Evolutionary conservation across 2,797 vertebrate species (phyloP), one percentile per base, ranked within the genome.

Genomic region (Sebastes jordani): DNA sequence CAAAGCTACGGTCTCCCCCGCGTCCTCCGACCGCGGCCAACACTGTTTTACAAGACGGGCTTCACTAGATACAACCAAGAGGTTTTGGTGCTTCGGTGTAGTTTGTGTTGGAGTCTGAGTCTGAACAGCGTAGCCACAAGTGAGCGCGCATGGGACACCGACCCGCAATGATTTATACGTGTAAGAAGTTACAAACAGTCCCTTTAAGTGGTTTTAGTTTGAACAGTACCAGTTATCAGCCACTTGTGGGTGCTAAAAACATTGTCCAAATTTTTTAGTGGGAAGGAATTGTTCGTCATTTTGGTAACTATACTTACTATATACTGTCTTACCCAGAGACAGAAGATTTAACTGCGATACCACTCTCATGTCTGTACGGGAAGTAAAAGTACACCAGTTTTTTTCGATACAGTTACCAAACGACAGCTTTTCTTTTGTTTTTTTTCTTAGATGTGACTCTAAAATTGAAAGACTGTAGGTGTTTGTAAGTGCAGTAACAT

Each of bases 231-330:
- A 10, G 22, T 62, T 52, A 22, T 23, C 20, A 23, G 20, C n/a
- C 71, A 73, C 42, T 23, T 1, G 42, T 61, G 7, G 36, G 38
- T 14, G 5, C 29, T 23, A 23, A 62, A 55, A 11, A 20, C 27
- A 72, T 11, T 2, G 16, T 32, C 0, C 4, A 22, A 3, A 29
- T 23, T 0, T 46, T 1, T 11, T 6, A 3, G 7, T 4, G 22
- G 46, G 10, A 38, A n/a, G 11, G 22, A 56, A 42, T 29, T 30
- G 23, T 42, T 29, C 1, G 1, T 20, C 27, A 20, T 64, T 27
- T 29, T 23, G 52, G 27, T 22, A 14, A 67, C 11, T 8, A 7
- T 34, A 18, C 20, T 22, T 62, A 1, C n/a, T 55, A 29, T 38
- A 58, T 9, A 0, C 30, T 65, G 23, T 58, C 11, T 75, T 46